Percentiles rank a stretch among this genome's conserved stretches.
Conservation (phyloP, 2,888 invertebrate species). For the Smittia aterrima region DNA sequence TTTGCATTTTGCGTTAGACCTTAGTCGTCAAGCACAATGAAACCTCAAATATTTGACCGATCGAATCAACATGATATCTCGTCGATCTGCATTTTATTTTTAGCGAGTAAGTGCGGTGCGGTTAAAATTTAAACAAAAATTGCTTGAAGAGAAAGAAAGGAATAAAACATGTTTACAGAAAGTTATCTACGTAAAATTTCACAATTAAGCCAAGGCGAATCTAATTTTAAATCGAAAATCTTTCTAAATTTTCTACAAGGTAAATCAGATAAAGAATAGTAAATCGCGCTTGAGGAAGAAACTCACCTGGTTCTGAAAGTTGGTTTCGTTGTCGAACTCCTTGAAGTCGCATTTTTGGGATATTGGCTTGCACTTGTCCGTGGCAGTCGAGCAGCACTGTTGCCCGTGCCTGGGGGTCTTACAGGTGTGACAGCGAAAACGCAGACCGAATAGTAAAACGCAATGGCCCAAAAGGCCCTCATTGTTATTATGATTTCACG, state of each 20-base stretch:
- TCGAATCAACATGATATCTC: neutral
- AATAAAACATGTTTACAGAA: conserved; percentile 21
- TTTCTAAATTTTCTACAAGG: too few relatives aligned
- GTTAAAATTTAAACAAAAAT: neutral
- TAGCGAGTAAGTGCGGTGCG: neutral
- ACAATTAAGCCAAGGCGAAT: neutral
- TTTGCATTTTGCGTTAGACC: too few relatives aligned
- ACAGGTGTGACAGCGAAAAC: conserved; percentile 44
- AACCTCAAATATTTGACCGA: too few relatives aligned
- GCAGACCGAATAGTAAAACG: conserved; percentile 1
- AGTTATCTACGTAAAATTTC: conserved; percentile 5
- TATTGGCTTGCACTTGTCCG: conserved; percentile 61
- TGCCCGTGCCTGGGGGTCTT: conserved; percentile 51
- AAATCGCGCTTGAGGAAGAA: neutral
- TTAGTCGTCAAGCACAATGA: too few relatives aligned
- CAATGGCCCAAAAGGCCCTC: conserved; percentile 35
- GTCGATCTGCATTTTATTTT: neutral
- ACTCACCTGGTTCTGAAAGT: conserved; percentile 51
- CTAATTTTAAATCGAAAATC: too few relatives aligned
- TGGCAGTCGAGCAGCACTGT: conserved; percentile 57
- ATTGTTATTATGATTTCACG: neutral
- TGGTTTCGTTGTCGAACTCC: conserved; percentile 31
- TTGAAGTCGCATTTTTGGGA: conserved; percentile 47
- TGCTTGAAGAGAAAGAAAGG: neutral
- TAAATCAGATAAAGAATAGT: too few relatives aligned